Percentiles rank a stretch among this genome's conserved stretches.
These are phyloP conservation scores for Cactoblastis cactorum DNA, from an alignment of 2,888 invertebrate genomes.

Conservation along the genomic window DNA sequence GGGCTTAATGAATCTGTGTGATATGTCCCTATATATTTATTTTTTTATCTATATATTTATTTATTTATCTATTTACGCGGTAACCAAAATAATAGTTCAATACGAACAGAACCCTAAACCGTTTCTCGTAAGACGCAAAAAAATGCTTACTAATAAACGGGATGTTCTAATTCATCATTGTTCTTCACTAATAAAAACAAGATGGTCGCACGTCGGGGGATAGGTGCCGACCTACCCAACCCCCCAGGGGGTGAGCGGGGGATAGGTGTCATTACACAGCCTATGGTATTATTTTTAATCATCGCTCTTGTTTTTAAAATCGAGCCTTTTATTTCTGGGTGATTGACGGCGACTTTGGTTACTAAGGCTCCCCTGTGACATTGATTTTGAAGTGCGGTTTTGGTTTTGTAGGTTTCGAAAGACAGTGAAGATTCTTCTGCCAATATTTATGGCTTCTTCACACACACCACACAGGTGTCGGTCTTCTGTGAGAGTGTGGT, in stretches of 20 bases:
- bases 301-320: constrained; percentile 8
- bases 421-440: no score
- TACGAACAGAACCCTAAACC: constrained; percentile 21
- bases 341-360: not conserved
- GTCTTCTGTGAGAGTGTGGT: no score
- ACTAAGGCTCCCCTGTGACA: not conserved
- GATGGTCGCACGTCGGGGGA: constrained; percentile 33
- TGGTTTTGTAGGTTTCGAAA: no score
- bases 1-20: no score
- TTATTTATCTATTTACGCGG: no score
- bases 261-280: constrained; percentile 14
- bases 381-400: not conserved
- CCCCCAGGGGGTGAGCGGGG: constrained; percentile 13
- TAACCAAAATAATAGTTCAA: no score
- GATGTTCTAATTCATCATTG: constrained; percentile 71
- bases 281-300: constrained; percentile 9
- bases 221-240: constrained; percentile 18
- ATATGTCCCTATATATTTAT: no score
- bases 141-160: constrained; percentile 57
- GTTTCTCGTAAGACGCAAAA: constrained; percentile 26
- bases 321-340: not conserved
- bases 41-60: no score
- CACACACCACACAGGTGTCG: no score
- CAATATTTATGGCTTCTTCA: no score
- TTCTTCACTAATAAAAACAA: constrained; percentile 72